phyloP scores from a whole-genome alignment of 2,888 invertebrate species.

The Nowickia ferox region DNA sequence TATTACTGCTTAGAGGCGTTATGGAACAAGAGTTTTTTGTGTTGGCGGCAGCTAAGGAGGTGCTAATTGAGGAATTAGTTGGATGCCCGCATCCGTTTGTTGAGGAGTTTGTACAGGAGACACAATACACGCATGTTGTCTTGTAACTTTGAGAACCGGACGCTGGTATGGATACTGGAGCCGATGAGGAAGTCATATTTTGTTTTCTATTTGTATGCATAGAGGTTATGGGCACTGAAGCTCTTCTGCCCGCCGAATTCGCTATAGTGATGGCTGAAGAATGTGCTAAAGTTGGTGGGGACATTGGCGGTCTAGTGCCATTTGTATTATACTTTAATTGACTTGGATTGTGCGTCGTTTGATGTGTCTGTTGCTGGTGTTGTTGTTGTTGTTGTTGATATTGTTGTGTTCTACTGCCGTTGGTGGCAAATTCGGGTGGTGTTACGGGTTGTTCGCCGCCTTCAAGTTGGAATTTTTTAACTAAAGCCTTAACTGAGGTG shows the following conservation, averaged over 20 bases:
- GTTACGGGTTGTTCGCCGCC: conserved; percentile 70
- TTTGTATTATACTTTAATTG: conserved; percentile 57
- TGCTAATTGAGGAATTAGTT: conserved; percentile 52
- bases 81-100: conserved; percentile 70
- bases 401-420: conserved; percentile 62
- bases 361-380: conserved; percentile 44
- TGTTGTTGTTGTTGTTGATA: conserved; percentile 35
- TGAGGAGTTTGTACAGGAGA: conserved; percentile 74
- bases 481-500: conserved; percentile 82
- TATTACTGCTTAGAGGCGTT: conserved; percentile 65
- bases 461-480: conserved; percentile 83
- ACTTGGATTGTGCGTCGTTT: conserved; percentile 54
- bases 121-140: conserved; percentile 75
- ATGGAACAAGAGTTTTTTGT: conserved; percentile 74
- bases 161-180: conserved; percentile 55
- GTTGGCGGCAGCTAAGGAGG: conserved; percentile 60
- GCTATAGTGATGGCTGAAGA: conserved; percentile 66
- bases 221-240: conserved; percentile 77
- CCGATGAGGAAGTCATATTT: conserved; percentile 44
- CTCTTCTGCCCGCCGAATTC: conserved; percentile 68
- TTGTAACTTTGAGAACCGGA: conserved; percentile 67
- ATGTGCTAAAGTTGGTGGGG: conserved; percentile 63
- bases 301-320: conserved; percentile 59
- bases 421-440: conserved; percentile 70
- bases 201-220: conserved; percentile 68